phyloP scores from a whole-genome alignment of 2,888 invertebrate genomes.

The Orthosia gracilis region DNA sequence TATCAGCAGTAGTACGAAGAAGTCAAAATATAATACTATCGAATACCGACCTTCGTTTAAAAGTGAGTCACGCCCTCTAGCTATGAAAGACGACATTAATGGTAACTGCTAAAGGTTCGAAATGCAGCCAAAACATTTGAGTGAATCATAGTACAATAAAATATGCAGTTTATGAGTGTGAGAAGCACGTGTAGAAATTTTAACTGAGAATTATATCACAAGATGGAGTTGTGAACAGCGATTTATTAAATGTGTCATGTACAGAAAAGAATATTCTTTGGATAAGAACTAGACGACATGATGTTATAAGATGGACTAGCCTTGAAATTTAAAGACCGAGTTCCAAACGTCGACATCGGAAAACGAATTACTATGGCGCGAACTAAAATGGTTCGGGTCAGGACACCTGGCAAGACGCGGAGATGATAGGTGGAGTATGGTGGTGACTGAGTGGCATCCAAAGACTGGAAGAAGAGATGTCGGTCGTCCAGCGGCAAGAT shows the following conservation, averaged over 20 bases:
- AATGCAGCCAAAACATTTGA: slow-evolving; percentile 44
- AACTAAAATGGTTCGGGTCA: too few species aligned
- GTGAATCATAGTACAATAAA: slow-evolving; percentile 20
- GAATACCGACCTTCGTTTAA: slow-evolving; percentile 19
- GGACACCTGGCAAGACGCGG: too few species aligned
- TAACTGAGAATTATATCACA: background rate
- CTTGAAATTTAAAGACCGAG: too few species aligned
- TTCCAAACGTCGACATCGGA: too few species aligned
- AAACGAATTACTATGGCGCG: too few species aligned
- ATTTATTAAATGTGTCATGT: background rate
- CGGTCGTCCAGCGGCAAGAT: too few species aligned
- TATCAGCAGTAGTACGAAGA: slow-evolving; percentile 12
- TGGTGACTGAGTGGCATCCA: too few species aligned
- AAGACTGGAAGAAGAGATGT: too few species aligned
- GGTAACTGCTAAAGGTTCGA: slow-evolving; percentile 33
- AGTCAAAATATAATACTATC: slow-evolving; percentile 20
- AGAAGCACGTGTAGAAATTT: slow-evolving; percentile 1
- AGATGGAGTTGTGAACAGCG: background rate
- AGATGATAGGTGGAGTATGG: too few species aligned
- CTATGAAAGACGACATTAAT: slow-evolving; percentile 30
- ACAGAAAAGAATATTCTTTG: too few species aligned
- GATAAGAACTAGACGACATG: too few species aligned
- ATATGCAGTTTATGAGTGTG: background rate
- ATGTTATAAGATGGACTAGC: too few species aligned
- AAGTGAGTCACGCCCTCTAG: slow-evolving; percentile 58